Base-by-base conservation (phyloP, 2,113 vertebrate species). In the Seriola aureovittata region DNA sequence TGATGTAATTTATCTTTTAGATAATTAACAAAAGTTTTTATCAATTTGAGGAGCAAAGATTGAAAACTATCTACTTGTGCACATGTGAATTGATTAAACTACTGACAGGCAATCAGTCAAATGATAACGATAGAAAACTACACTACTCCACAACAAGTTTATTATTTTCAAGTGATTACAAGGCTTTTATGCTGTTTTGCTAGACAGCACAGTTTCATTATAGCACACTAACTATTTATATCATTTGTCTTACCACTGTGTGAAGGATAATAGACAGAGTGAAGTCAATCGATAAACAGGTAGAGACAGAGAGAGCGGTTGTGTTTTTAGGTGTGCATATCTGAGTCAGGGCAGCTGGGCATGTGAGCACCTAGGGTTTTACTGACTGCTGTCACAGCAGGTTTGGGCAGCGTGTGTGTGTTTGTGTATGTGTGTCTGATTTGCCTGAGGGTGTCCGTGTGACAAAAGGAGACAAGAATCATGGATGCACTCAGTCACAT, bases 311-410 rank as follows among this genome's bases (percentile, higher is more conserved):
- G 13, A 58, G 19, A 14, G 32, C n/a, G 21, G 38, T 21, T 54
- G 25, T 55, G 38, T 75, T 73, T 67, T 25, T 60, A 29, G 75
- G 58, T 74, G 59, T 62, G 42, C 25, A 62, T 63, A 57, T 83
- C 58, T 87, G 84, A 81, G 70, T 82, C 25, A 78, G 71, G 55
- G 70, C 68, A 84, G 69, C 60, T 54, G 71, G 76, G 38, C 87
- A 88, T 88, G 85, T 90, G 87, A 89, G 83, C 86, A 91, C 88
- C 81, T 64, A 71, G 69, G 75, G 87, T 90, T 87, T 80, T 74
- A 85, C 65, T 87, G 85, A 85, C 74, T 90, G 82, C 88, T 93
- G 88, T 88, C 85, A 87, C 74, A 78, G 81, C 71, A 80, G 81
- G 88, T 88, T 82, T 89, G 65, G 10, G 29, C 23, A 67, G 75